phyloP scores from a whole-genome alignment of 2,797 vertebrate genomes.

The Oreonectes daqikongensis region DNA sequence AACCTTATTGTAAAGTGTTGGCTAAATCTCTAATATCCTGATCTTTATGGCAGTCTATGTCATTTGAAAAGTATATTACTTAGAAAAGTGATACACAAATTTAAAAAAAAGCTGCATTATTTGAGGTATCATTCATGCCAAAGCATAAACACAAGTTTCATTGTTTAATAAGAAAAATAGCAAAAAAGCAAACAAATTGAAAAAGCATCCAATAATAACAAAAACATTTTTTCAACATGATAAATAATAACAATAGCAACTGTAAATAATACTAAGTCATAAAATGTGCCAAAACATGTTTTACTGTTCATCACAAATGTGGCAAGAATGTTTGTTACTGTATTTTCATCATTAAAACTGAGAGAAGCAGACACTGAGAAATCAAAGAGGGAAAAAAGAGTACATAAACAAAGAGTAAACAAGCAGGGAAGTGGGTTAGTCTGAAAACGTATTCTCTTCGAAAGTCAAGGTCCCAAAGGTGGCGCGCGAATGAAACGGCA shows the following conservation, averaged over 20 bases:
- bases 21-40: no score
- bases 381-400: not conserved
- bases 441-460: conserved; percentile 46
- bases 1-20: no score
- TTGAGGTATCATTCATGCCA: no score
- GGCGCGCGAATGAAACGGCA: conserved; percentile 18
- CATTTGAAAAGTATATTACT: no score
- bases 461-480: conserved; percentile 46
- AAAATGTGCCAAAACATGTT: not conserved
- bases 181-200: no score
- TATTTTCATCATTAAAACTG: conserved; percentile 17
- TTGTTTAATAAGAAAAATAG: no score
- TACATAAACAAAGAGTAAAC: not conserved
- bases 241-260: no score
- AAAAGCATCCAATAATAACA: not conserved
- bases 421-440: conserved; percentile 40
- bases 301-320: not conserved
- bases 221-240: no score
- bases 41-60: no score
- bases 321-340: conserved; percentile 6
- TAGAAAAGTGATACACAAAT: no score
- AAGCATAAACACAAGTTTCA: no score
- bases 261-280: not conserved
- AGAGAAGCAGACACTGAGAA: conserved; percentile 10
- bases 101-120: no score